Evolutionary conservation across 2,797 vertebrate genomes (phyloP), one percentile per base, ranked within the genome.

Genomic region (Aeoliscus strigatus): DNA sequence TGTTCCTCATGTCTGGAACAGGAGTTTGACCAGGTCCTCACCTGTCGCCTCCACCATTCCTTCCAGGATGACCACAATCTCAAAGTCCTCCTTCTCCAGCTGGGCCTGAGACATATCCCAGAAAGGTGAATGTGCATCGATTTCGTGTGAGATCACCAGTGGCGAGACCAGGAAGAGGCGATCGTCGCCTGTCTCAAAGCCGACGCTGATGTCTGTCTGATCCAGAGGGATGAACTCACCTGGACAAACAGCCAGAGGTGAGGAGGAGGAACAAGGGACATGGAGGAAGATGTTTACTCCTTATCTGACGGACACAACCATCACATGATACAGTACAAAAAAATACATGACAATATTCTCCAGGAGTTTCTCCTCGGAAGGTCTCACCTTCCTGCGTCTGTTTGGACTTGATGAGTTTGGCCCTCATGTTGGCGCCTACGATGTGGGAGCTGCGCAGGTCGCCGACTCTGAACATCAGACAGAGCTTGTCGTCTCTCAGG

Each of bases 1-100:
- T 21, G 18, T n/a, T n/a, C n/a, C n/a, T n/a, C n/a, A n/a, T n/a
- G n/a, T n/a, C n/a, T n/a, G n/a, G n/a, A n/a, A 21, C 18, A 21
- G 4, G 5, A 3, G 9, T 30, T 18, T 15, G 8, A 42, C n/a
- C 5, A 23, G 0, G 17, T 47, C 26, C 71, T 83, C 51, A 97
- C 95, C 95, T 6, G 95, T 97, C 51, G 95, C 94, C 67, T 97
- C 95, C 78, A 97, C 95, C 95, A 97, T 98, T 30, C 94, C 95
- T 68, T 97, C 95, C n/a, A 98, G 79, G 69, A 98, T 98, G 61
- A 97, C 94, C 2, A 98, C 94, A 6, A 98, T 94, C 90, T 98
- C 94, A 4, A 97, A 96, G 68, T 98, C 94, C 5, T 97, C 94
- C 79, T 94, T 92, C 85, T 89, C 90, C 39, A 97, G 87, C 77